Evolutionary conservation across 2,113 vertebrate genomes (phyloP), one percentile per base, ranked within the genome.

Genomic region (Echinops telfairi): DNA sequence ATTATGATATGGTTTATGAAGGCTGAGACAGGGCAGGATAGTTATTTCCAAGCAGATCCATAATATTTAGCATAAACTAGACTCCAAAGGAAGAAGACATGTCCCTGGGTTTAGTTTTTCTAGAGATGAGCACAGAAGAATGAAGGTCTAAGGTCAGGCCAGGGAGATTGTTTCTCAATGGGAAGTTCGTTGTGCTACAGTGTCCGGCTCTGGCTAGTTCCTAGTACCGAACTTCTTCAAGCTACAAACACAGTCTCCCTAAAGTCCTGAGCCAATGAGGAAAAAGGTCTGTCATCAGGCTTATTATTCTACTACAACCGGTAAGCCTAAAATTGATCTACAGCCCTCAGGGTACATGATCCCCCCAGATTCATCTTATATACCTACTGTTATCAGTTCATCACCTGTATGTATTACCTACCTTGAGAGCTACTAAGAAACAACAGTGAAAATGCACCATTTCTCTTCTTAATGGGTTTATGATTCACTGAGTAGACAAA

Each of bases 341-440:
- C 60, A 53, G 62, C 70, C 33, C 27, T 90, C 20, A 73, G 83
- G 27, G 8, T 66, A 83, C 73, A 19, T 36, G 64, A 77, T 82
- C 2, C 47, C 79, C 53, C 40, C 53, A 36, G 68, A 57, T 36
- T 91, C 47, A 66, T 82, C 90, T 89, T 36, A 68, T 81, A 89
- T 86, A 91, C 58, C 79, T 25, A 43, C 38, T 23, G 75, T 85
- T 91, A 75, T 90, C 88, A 15, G 53, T 77, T 80, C 31, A 92
- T 91, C 86, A 86, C 20, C 0, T 89, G 60, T 91, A 36, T 77
- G 64, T n/a, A 5, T 64, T 79, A 89, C 53, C 11, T 66, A 5
- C 40, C 16, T 64, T 83, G 76, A 91, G 53, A 70, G 58, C 17
- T 89, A 16, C 68, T 76, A 0, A 11, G 27, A 92, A 90, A 43